Evolutionary conservation across 2,797 vertebrate species (phyloP), one percentile per base, ranked within the genome.

Genomic region (Sebastes vulpes): DNA sequence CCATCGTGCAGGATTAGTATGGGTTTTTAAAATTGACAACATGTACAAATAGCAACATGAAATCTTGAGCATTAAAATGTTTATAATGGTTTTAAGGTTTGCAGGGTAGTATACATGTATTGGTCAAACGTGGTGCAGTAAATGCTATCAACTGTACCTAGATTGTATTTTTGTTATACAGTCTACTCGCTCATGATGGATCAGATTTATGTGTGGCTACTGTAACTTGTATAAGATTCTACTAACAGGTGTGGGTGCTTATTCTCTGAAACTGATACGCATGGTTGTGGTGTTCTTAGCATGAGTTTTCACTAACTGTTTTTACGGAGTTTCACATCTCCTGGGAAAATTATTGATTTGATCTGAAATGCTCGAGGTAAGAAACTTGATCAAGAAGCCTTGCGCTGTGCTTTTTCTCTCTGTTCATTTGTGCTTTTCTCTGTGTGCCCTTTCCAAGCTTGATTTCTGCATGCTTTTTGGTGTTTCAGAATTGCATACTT

Each of bases 281-380:
- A 97, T 97, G 97, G 82, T 91, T 89, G 91, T 94, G 94, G 94
- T 92, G 83, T 91, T 93, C 91, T 88, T 89, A 92, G 97, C 96
- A 97, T 97, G 97, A 90, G 68, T 85, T 96, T 94, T 96, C 93
- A 96, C 95, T 97, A 95, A 97, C 91, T 77, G 94, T 92, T 87
- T 90, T 91, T 95, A 96, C 92, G 97, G 97, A 98, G 97, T 97
- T 95, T 98, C 97, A 98, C 97, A 98, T 98, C 98, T 98, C 95
- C 91, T 97, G 97, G 97, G 97, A 88, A 95, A 96, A 86, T 90
- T 87, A 86, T 90, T 92, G 81, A 83, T 89, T 89, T 89, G 83
- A 86, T 88, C 84, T 92, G 71, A 91, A 77, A 71, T 80, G n/a
- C 77, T 77, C 50, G 67, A 92, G 93, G 93, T 94, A 92, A 92